phyloP scores from a whole-genome alignment of 1,140 invertebrate species.

The Magallana ariakensis region DNA sequence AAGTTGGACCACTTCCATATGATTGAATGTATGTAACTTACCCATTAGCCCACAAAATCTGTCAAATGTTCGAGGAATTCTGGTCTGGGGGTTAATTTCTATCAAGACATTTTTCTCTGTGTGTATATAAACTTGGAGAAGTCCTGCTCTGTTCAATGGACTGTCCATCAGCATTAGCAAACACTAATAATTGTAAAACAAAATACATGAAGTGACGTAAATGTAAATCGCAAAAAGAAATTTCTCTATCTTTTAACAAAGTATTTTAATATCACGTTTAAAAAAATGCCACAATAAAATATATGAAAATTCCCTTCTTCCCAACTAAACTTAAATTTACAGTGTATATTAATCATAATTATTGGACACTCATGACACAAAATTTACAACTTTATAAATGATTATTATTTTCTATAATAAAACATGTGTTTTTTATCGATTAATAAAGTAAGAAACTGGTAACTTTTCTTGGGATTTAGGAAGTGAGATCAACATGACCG shows the following conservation, averaged over 20 bases:
- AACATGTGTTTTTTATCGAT: not conserved
- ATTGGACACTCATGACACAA: not conserved
- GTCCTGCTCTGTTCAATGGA: constrained; percentile 93
- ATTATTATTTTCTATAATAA: not conserved
- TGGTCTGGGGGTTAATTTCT: constrained; percentile 98
- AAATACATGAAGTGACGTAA: not conserved
- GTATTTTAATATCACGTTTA: not conserved
- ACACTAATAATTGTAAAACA: constrained; percentile 81
- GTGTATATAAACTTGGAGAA: constrained; percentile 92
- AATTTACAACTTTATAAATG: not conserved
- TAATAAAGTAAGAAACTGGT: too few relatives aligned
- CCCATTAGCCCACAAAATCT: constrained; percentile 99
- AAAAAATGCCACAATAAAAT: not conserved
- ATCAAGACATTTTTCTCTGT: constrained; percentile 98
- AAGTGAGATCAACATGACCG: too few relatives aligned
- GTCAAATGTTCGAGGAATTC: constrained; percentile 98
- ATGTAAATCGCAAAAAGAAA: too few relatives aligned
- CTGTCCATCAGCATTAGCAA: constrained; percentile 97
- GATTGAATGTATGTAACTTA: constrained; percentile 79
- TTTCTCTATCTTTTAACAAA: not conserved
- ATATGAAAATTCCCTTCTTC: not conserved
- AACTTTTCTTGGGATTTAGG: too few relatives aligned
- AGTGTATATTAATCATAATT: not conserved
- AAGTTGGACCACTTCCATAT: too few relatives aligned
- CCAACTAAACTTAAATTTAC: not conserved